A percentile compares a stretch with the other conserved stretches of the same genome.
Conservation (phyloP, 2,113 vertebrate genomes). For the Eulemur macaco region DNA sequence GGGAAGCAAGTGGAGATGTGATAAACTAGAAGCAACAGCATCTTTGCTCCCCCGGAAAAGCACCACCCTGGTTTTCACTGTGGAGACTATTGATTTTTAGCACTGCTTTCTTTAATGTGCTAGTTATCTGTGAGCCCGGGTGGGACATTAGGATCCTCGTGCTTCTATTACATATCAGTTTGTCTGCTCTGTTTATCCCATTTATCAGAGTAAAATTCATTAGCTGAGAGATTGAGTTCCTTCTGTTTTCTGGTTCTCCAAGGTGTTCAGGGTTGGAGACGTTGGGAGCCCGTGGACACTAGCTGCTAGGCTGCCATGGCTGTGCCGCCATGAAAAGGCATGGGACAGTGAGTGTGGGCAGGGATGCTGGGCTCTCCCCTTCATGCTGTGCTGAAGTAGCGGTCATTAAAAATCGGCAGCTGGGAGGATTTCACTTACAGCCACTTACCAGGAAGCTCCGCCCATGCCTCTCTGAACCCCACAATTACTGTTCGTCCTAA, state of each 20-base stretch:
- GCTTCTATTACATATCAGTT: constrained; percentile 87
- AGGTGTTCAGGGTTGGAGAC: not conserved
- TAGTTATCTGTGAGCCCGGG: constrained; percentile 87
- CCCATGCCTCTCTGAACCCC: not conserved
- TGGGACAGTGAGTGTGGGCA: not conserved
- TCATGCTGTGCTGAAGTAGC: not conserved
- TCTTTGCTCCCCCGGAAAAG: constrained; percentile 90
- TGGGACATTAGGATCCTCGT: constrained; percentile 91
- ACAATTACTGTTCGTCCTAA: not conserved
- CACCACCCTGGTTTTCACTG: constrained; percentile 87
- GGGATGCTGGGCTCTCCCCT: not conserved
- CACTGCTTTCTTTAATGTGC: constrained; percentile 88
- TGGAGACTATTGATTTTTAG: constrained; percentile 90
- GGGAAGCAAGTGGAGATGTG: constrained; percentile 91
- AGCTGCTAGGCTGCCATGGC: not conserved
- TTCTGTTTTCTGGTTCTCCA: not conserved
- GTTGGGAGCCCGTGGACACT: rapidly evolving
- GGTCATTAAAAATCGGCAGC: not conserved
- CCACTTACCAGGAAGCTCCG: not conserved
- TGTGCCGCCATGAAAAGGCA: not conserved
- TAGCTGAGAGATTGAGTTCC: not conserved
- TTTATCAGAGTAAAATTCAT: rapidly evolving
- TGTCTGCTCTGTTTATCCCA: constrained; percentile 92
- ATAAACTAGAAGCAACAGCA: constrained; percentile 88
- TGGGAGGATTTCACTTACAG: not conserved